Evolutionary conservation across 1,140 invertebrate genomes (phyloP), one percentile per base, ranked within the genome.

Genomic region (Epicauta chinensis): DNA sequence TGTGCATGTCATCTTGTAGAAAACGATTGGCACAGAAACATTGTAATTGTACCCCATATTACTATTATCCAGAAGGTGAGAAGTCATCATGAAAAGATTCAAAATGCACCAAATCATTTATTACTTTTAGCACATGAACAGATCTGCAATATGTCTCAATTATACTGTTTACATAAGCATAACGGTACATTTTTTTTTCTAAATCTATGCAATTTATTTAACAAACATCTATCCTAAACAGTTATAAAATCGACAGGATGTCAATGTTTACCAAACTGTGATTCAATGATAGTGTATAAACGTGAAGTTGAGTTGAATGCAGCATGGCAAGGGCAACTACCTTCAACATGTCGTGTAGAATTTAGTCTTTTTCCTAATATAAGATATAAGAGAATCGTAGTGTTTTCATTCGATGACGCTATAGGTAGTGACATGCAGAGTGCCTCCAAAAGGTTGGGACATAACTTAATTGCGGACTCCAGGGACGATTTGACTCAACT

Each of bases 1-100:
- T 81, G 53, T 83, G 82, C 53, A 67, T 77, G 2, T 78, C 77
- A 59, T 79, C 83, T 53, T 83, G 82, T 43, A 71, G 82, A 9
- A 74, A 82, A 56, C 67, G 72, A 32, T 70, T 82, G 0, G 73
- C 75, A 29, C 51, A 78, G 2, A 67, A 74, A 52, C 72, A 77
- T 32, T 83, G 82, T 57, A 65, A 73, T 0, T 84, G 81, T 60
- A 67, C 81, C 16, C 81, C 81, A 0, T 76, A 81, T 63, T 83
- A 82, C 55, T 80, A 80, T 44, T 71, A n/a, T n/a, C n/a, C n/a
- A n/a, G n/a, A n/a, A n/a, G n/a, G n/a, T n/a, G n/a, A n/a, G n/a
- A n/a, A n/a, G n/a, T n/a, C n/a, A n/a, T n/a, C n/a, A n/a, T n/a
- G n/a, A n/a, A n/a, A n/a, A n/a, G n/a, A n/a, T n/a, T n/a, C n/a